Base-by-base conservation (phyloP, 2,888 invertebrate species). In the Onthophagus sagittarius region DNA sequence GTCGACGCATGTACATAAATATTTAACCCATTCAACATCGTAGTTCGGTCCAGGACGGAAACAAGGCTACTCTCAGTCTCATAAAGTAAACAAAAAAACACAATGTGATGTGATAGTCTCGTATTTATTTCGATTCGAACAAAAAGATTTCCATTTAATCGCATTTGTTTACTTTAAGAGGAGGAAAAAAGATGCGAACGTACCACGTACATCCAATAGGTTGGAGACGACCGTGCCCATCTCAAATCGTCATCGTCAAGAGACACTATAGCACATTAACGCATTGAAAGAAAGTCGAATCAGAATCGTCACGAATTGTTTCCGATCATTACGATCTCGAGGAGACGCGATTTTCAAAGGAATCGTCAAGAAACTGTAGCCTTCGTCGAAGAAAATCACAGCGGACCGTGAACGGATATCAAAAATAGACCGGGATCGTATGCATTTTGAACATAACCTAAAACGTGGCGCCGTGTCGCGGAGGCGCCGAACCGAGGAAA, bases 151-250 rank as follows among this genome's bases (percentile, higher is more conserved):
- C 23, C n/a, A 5, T 23, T 14, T 64, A 23, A 23, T 23, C 2
- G 23, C 1, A 23, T 23, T 63, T 13, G 14, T 63, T 7, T 63
- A 23, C n/a, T 23, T 31, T 63, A 31, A 14, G 31, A 31, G 14
- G 14, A 0, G n/a, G 31, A 11, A 63, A 7, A 69, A 62, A 31
- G 11, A 31, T 32, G 53, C 15, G 70, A 62, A 73, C 73, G 31
- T 73, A 73, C 73, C 73, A 67, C 73, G 71, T 14, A 71, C 32
- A 71, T 73, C 73, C 67, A 73, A 62, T 11, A 73, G 67, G 64
- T 67, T 73, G 53, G 73, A 73, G 13, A 73, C 71, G 32, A 73
- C 67, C 13, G 73, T 73, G 63, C 73, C 73, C 73, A 73, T 73
- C 31, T 71, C 73, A 73, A 53, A 33, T 67, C 31, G 15, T 63